Percentiles rank a stretch among this genome's conserved stretches.
Conservation (phyloP, 2,888 invertebrate species). For the Selenia dentaria region DNA sequence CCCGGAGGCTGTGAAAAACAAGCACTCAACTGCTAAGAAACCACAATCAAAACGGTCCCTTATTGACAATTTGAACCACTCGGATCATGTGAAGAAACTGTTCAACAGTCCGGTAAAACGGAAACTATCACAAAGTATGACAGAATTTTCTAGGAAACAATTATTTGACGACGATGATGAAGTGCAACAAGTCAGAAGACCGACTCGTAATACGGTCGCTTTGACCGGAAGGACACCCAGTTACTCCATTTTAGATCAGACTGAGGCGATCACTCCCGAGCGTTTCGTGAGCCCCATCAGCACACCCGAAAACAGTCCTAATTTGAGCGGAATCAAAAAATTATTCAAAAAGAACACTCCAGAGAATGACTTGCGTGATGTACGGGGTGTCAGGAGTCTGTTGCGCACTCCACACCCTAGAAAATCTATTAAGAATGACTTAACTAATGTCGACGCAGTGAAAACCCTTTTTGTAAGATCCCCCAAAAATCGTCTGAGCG, state of each 20-base stretch:
- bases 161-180: conserved; percentile 52
- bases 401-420: conserved; percentile 52
- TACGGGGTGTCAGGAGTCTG: conserved; percentile 50
- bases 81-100: conserved; percentile 69
- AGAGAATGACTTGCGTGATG: conserved; percentile 52
- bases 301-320: conserved; percentile 53
- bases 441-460: conserved; percentile 65
- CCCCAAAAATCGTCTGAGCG: conserved; percentile 47
- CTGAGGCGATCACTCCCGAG: conserved; percentile 55
- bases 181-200: conserved; percentile 24
- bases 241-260: conserved; percentile 42
- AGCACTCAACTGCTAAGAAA: conserved; percentile 77
- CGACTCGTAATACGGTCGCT: conserved; percentile 49
- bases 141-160: conserved; percentile 62
- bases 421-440: conserved; percentile 61
- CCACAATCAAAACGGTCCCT: conserved; percentile 74
- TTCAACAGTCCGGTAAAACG: conserved; percentile 78
- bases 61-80: conserved; percentile 71
- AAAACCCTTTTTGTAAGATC: conserved; percentile 55
- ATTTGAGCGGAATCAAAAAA: conserved; percentile 52
- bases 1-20: conserved; percentile 71
- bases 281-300: conserved; percentile 62
- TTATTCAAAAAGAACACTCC: conserved; percentile 54
- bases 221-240: conserved; percentile 41
- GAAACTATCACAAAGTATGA: conserved; percentile 78